Conservation (phyloP, 1,140 invertebrate genomes). For the Paraescarpia echinospica region DNA sequence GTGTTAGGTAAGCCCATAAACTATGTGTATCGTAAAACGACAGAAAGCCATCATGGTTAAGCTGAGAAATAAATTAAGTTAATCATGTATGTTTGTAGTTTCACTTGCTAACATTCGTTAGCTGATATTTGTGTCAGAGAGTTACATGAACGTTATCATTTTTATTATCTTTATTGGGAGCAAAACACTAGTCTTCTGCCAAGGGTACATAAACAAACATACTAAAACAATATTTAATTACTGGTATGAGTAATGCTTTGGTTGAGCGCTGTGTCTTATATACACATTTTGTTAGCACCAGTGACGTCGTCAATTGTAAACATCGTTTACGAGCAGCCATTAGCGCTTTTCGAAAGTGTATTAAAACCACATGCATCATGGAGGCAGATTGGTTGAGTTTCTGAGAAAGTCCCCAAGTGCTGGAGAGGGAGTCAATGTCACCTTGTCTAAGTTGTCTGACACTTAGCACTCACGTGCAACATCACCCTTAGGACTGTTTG, state of each 20-base stretch:
- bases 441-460: neutral
- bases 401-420: neutral
- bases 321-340: neutral
- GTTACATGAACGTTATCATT: neutral
- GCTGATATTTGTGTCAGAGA: neutral
- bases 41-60: no score
- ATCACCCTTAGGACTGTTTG: neutral
- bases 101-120: neutral
- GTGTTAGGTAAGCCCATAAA: no score
- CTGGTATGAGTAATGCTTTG: neutral
- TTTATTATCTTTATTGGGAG: neutral
- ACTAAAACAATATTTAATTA: neutral
- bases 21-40: no score
- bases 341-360: neutral
- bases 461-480: neutral
- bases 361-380: neutral
- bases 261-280: neutral
- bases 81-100: neutral
- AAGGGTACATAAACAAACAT: neutral
- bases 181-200: neutral
- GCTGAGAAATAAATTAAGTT: neutral
- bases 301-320: neutral
- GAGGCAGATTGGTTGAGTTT: neutral
- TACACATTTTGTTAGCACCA: no score
- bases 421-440: neutral